Evolutionary conservation across 2,113 vertebrate genomes (phyloP), one percentile per base, ranked within the genome.

Genomic region (Heterotilapia buettikoferi): DNA sequence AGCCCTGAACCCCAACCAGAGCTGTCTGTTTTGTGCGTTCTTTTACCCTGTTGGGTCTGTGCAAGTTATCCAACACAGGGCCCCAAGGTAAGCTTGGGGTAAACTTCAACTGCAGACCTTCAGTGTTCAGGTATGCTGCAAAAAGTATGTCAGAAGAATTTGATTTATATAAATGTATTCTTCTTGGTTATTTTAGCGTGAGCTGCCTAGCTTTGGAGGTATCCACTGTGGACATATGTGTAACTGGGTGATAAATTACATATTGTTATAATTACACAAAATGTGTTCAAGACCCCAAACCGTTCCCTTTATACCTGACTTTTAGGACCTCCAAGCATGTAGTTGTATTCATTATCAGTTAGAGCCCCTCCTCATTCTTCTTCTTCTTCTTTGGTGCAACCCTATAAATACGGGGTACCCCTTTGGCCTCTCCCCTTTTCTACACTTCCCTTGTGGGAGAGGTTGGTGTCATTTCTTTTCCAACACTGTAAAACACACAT

Each of bases 111-210:
- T 31, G 29, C 73, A 83, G 81, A 76, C 71, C 86, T 63, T 57
- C 33, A 6, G 78, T 83, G 85, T 86, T 87, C 88, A 85, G 87
- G 63, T 86, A 90, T 91, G 82, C 83, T 87, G 86, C 5, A 6
- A 80, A 86, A 85, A 86, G 50, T 73, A 29, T 14, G 52, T 84
- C 4, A 1, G 83, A 80, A 84, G 26, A 66, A 57, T 61, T 0
- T 0, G 29, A 19, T 19, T 61, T 61, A 33, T 10, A 19, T 61
- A 61, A 61, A 61, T 33, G 2, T 33, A 61, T 40, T 43, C 12
- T 68, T 68, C 63, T 40, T 68, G 63, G 36, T 14, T 40, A 40
- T 68, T 68, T 68, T 68, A 68, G 19, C 0, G 1, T 68, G 33
- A 38, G 3, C 19, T 68, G 63, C 11, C 31, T n/a, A n/a, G 59